A percentile compares a stretch with the other conserved stretches of the same genome.
These are phyloP conservation scores for Serilophus lunatus DNA, from an alignment of 2,113 vertebrate genomes.

Conservation along the genomic window DNA sequence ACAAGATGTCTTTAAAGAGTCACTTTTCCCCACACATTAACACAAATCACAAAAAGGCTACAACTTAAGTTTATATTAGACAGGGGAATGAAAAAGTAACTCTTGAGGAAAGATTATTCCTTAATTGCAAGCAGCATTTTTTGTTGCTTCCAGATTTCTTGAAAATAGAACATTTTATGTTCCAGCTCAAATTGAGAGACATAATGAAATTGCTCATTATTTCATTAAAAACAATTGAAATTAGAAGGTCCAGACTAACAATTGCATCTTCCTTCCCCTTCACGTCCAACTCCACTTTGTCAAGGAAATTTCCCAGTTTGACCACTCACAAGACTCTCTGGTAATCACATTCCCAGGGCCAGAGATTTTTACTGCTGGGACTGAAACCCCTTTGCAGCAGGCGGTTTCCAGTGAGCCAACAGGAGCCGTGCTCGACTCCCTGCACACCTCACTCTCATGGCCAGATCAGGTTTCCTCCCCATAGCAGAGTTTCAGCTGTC, in stretches of 20 bases:
- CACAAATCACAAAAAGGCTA: neutral
- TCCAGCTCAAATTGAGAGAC: neutral
- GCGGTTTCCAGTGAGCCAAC: accelerated
- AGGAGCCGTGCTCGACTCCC: too few relatives aligned
- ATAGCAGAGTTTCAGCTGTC: too few relatives aligned
- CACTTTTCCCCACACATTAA: neutral
- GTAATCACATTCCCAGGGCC: neutral
- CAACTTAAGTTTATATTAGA: neutral
- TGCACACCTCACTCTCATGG: neutral
- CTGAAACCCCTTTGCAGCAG: neutral
- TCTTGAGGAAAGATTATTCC: neutral
- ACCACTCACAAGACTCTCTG: neutral
- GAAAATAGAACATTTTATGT: neutral
- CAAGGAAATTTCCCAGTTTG: neutral
- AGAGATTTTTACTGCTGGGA: neutral
- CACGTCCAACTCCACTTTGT: neutral
- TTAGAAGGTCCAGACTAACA: neutral
- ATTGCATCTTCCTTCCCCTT: neutral
- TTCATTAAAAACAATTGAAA: neutral
- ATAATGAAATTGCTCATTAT: neutral
- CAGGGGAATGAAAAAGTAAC: neutral
- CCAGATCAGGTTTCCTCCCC: neutral
- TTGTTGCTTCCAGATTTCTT: neutral
- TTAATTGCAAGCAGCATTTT: neutral
- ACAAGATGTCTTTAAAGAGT: neutral